Base-by-base conservation (phyloP, 2,113 vertebrate species). In the Corapipo altera region DNA sequence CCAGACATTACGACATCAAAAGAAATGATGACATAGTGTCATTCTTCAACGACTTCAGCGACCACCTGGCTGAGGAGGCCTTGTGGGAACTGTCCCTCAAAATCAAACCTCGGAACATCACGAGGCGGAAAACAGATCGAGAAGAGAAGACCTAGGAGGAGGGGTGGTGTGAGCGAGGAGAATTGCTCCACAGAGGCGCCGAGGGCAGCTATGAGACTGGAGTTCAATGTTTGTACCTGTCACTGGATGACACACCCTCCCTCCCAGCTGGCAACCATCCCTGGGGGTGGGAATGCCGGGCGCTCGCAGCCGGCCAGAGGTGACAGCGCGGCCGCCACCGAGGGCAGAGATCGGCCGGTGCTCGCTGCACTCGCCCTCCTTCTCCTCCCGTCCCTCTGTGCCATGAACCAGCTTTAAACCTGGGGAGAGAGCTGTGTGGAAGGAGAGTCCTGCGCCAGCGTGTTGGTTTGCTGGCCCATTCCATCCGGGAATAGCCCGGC, bases 41-140 rank as follows among this genome's bases (percentile, higher is more conserved):
- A 1, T 99, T 99, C 98, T 99, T 99, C 98, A 99, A 99, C 6
- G 99, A 99, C 95, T 99, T 99, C 98, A 99, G 99, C 11, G 99
- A 99, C 97, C 99, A 99, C 97, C 98, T 99, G 95, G 99, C 99
- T 0, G 99, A 99, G 97, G 99, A 99, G 97, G 99, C 99, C 15
- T 93, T 99, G 39, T 99, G 99, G 99, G 99, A 99, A 95, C 98
- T 99, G 57, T 99, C 99, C 30, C 98, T 99, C 87, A 99, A 99
- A 97, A 99, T 99, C 97, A 99, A 99, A 85, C 99, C 99, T 24
- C 98, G 99, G 35, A 99, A 99, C 98, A 99, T 99, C 69, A 97
- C 98, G 1, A 96, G 99, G 78, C 98, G 99, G 72, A 99, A 99
- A 95, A 99, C 99, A 43, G 99, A 99, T 32, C 98, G 99, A 6